Evolutionary conservation across 2,113 vertebrate genomes (phyloP), one percentile per base, ranked within the genome.

Genomic region (Rhagologus leucostigma): DNA sequence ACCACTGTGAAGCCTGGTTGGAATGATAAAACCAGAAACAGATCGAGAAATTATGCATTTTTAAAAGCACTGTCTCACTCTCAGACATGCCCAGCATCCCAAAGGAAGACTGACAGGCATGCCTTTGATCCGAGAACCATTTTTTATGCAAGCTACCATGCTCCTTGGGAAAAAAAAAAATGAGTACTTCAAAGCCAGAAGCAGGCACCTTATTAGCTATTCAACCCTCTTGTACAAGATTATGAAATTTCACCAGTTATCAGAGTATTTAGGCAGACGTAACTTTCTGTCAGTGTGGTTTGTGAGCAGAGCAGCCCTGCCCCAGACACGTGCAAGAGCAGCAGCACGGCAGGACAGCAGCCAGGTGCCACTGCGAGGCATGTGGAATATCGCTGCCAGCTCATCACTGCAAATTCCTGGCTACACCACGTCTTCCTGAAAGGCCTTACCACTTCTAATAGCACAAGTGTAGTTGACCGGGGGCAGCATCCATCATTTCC

Each of bases 51-150:
- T 50, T 18, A 53, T 57, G 67, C 70, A 80, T 93, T 93, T 94
- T 94, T 81, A 69, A 87, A 94, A 76, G 67, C 63, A 68, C 59
- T 80, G 82, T 59, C 55, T 85, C 59, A 32, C 74, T 69, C 71
- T 69, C 92, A 79, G 42, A 69, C 67, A 88, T 37, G 37, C 62
- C 41, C 57, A 65, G 78, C 85, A 87, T 73, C 63, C 55, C 14
- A 49, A 80, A 91, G 56, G 53, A 42, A 83, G 78, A 82, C 50
- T 88, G 94, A 92, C 94, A 92, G 79, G 29, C 50, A 69, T 39
- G 53, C 79, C 92, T 95, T 94, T 93, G 91, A 95, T 95, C 92
- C 90, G 79, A 81, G 16, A 78, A 68, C 76, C 56, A 60, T 6
- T 70, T 90, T 79, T 90, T 67, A 95, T 78, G 81, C n/a, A 85